Percentiles rank a stretch among this genome's conserved stretches.
phyloP scores from a whole-genome alignment of 1,140 invertebrate species.

The Euwallacea similis region DNA sequence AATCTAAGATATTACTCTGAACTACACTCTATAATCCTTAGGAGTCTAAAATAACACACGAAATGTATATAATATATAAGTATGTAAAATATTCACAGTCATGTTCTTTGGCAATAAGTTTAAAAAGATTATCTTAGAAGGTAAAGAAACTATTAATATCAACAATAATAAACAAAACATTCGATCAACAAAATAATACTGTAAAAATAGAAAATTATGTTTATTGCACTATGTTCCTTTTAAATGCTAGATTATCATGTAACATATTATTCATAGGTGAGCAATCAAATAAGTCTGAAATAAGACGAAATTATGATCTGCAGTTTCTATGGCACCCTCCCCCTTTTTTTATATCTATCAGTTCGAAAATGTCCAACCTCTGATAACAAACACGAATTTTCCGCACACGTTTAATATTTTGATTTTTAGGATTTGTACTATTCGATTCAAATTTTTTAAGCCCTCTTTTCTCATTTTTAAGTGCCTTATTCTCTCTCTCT shows the following conservation, averaged over 20 bases:
- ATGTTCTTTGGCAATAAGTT: conserved; percentile 50
- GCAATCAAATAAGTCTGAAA: conserved; percentile 17
- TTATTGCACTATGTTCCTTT: conserved; percentile 37
- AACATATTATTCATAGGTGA: conserved; percentile 18
- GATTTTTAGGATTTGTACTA: conserved; percentile 35
- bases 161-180: conserved; percentile 29
- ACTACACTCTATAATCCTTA: conserved; percentile 45
- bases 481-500: no score
- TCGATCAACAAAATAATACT: conserved; percentile 34
- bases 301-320: not conserved
- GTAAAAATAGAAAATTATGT: conserved; percentile 29
- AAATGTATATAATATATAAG: conserved; percentile 48
- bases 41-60: conserved; percentile 19
- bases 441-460: conserved; percentile 5
- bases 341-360: not conserved
- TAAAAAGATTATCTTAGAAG: conserved; percentile 27
- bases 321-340: conserved; percentile 24
- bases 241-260: not conserved
- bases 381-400: not conserved
- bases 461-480: no score
- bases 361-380: not conserved
- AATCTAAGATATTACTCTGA: conserved; percentile 46
- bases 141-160: conserved; percentile 20
- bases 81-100: conserved; percentile 53
- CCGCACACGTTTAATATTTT: conserved; percentile 14